Evolutionary conservation across 2,888 invertebrate genomes (phyloP).

Genomic region (Acleris holmiana): DNA sequence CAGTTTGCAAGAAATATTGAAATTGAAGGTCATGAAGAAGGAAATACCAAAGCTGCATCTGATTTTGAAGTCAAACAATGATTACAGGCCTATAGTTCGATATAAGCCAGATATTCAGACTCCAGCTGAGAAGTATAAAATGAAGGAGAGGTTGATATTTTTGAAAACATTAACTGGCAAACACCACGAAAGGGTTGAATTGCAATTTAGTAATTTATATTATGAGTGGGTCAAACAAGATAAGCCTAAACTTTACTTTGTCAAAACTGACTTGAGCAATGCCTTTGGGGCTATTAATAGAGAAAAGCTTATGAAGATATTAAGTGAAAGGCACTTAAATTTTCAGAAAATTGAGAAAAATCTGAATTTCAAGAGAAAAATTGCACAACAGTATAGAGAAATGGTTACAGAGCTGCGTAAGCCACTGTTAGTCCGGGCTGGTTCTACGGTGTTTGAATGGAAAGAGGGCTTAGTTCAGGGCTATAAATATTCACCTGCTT

Average conservation of each 20-base stretch:
- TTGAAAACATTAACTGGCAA: constrained; percentile 58
- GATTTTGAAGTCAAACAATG: constrained; percentile 66
- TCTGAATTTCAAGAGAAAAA: constrained; percentile 57
- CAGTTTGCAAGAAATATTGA: constrained; percentile 49
- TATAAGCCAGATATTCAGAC: constrained; percentile 60
- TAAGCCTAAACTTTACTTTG: constrained; percentile 72
- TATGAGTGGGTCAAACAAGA: constrained; percentile 60
- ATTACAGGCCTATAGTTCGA: constrained; percentile 71
- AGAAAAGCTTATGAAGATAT: constrained; percentile 61
- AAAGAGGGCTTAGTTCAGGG: constrained; percentile 76
- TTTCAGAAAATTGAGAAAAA: constrained; percentile 60
- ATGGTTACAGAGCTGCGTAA: constrained; percentile 64
- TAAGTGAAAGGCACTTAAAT: constrained; percentile 57
- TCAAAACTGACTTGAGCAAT: constrained; percentile 77
- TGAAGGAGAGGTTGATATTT: constrained; percentile 64
- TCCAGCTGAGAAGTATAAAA: constrained; percentile 60
- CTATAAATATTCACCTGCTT: constrained; percentile 78
- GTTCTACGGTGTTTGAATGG: constrained; percentile 78
- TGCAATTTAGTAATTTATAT: constrained; percentile 55
- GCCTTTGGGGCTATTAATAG: constrained; percentile 79
- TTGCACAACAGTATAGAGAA: constrained; percentile 64
- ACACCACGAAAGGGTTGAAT: constrained; percentile 57
- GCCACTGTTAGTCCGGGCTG: constrained; percentile 71
- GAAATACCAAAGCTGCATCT: constrained; percentile 71
- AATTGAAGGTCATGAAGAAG: constrained; percentile 55